Conservation (phyloP, 2,888 invertebrate genomes). For the Magallana nippona region DNA sequence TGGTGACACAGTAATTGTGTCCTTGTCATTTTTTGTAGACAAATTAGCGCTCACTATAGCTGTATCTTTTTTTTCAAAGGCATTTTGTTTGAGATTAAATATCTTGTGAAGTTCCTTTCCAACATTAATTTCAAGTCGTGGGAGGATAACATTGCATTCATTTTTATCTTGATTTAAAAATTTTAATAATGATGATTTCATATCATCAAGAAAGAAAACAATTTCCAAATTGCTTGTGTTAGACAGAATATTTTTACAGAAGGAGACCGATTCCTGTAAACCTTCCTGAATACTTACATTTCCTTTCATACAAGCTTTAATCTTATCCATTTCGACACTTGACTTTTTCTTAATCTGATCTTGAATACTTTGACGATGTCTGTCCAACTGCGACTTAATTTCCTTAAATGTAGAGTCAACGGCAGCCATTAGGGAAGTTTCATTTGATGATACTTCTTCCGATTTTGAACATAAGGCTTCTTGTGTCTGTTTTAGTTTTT, state of each 20-base stretch:
- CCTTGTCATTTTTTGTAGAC: no score
- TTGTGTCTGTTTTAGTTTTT: background rate
- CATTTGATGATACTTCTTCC: background rate
- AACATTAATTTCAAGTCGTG: background rate
- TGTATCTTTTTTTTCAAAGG: background rate
- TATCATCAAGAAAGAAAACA: background rate
- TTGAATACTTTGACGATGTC: background rate
- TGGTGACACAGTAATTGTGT: no score
- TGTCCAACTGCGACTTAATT: background rate
- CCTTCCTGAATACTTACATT: background rate
- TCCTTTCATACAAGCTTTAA: background rate
- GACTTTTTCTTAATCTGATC: background rate
- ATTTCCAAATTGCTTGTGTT: background rate
- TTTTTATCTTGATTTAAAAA: background rate
- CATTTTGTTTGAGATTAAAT: background rate
- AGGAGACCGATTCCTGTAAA: background rate
- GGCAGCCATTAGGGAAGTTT: background rate
- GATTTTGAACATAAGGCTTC: background rate
- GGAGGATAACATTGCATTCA: background rate
- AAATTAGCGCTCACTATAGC: no score
- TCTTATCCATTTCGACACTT: background rate
- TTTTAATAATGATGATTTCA: background rate
- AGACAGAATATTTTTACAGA: background rate
- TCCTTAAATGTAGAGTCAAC: background rate
- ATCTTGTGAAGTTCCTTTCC: background rate